These are phyloP conservation scores for Esperia sulphurella DNA, from an alignment of 2,888 invertebrate genomes.

Conservation along the genomic window DNA sequence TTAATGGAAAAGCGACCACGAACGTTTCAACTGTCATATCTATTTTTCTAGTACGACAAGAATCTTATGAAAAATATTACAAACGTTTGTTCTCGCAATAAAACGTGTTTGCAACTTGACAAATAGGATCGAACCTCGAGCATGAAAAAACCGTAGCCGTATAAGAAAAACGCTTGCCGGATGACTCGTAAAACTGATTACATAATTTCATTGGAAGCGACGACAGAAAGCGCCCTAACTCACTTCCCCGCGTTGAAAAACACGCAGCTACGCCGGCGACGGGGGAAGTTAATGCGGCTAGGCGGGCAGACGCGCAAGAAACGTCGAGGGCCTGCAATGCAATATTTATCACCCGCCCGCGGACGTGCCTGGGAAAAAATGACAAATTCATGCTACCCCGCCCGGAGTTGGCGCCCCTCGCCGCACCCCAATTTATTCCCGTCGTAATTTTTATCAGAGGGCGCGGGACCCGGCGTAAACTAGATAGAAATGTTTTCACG, in stretches of 20 bases:
- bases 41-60: background rate
- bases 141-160: constrained; percentile 31
- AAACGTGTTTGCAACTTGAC: constrained; percentile 14
- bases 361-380: constrained; percentile 76
- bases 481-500: constrained; percentile 74
- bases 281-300: constrained; percentile 56
- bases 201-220: constrained; percentile 69
- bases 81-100: constrained; percentile 12
- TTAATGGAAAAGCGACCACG: constrained; percentile 9
- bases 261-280: constrained; percentile 55
- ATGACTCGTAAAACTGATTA: constrained; percentile 70
- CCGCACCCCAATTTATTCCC: constrained; percentile 64
- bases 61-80: background rate
- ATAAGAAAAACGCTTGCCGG: constrained; percentile 52
- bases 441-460: constrained; percentile 73
- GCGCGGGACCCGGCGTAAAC: constrained; percentile 60
- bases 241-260: constrained; percentile 62
- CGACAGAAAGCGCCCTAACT: constrained; percentile 61
- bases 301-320: constrained; percentile 40
- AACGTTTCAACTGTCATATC: constrained; percentile 1
- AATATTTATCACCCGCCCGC: constrained; percentile 75
- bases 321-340: constrained; percentile 65
- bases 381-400: constrained; percentile 74
- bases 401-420: constrained; percentile 20
- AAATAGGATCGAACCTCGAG: constrained; percentile 23